Evolutionary conservation across 2,797 vertebrate genomes (phyloP).

Genomic region (Triplophysa yarkandensis): DNA sequence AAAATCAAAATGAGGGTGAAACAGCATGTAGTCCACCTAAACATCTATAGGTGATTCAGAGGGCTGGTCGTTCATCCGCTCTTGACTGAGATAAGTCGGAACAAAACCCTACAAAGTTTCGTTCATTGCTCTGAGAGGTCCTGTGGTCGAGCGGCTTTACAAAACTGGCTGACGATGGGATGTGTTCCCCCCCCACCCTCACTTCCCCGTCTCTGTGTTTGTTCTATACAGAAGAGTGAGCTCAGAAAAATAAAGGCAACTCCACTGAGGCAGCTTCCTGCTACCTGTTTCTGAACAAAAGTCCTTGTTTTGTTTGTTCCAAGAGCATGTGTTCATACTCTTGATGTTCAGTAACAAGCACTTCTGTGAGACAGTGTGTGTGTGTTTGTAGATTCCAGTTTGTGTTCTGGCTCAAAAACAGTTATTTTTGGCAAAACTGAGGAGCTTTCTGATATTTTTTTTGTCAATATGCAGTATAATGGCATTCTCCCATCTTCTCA

Average conservation of each 20-base stretch:
- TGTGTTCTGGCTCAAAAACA: conserved; percentile 80
- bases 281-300: conserved; percentile 68
- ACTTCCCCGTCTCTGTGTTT: conserved; percentile 59
- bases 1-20: conserved; percentile 59
- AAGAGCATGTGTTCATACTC: conserved; percentile 66
- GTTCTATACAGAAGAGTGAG: conserved; percentile 67
- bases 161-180: neutral
- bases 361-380: conserved; percentile 66
- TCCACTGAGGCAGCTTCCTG: conserved; percentile 71
- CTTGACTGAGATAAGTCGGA: neutral
- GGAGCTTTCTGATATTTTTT: conserved; percentile 71
- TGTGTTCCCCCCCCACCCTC: conserved; percentile 2
- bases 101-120: conserved; percentile 31
- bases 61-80: conserved; percentile 25
- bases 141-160: neutral
- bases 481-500: conserved; percentile 68
- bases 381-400: conserved; percentile 67
- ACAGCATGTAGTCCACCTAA: conserved; percentile 63
- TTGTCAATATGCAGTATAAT: conserved; percentile 68
- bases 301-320: conserved; percentile 64
- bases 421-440: conserved; percentile 82
- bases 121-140: conserved; percentile 11
- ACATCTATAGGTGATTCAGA: conserved; percentile 49
- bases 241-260: conserved; percentile 77
- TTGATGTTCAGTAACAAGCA: conserved; percentile 76